Conservation (phyloP, 2,888 invertebrate genomes). For the Thereva nobilitata region DNA sequence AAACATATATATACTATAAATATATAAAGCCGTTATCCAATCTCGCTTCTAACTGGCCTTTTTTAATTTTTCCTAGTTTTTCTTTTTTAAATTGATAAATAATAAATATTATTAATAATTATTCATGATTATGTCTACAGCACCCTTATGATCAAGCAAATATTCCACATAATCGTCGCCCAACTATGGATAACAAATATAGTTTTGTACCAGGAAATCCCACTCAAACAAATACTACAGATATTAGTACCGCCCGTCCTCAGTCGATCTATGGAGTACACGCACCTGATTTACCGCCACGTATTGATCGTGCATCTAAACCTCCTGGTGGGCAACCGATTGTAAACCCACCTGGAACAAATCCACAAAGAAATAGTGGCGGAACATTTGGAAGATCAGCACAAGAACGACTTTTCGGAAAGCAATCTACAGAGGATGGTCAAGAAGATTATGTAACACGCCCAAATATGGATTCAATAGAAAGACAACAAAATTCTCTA, state of each 20-base stretch:
- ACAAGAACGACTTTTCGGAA: constrained; percentile 74
- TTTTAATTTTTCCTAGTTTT: constrained; percentile 9
- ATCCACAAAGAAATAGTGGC: constrained; percentile 41
- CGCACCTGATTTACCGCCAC: constrained; percentile 80
- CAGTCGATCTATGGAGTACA: constrained; percentile 62
- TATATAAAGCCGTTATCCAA: constrained; percentile 10
- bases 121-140: constrained; percentile 44
- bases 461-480: constrained; percentile 52
- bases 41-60: background rate
- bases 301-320: constrained; percentile 77
- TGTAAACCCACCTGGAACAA: constrained; percentile 64
- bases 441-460: constrained; percentile 57
- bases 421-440: constrained; percentile 52
- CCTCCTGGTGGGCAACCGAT: constrained; percentile 71
- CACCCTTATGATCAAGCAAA: constrained; percentile 57
- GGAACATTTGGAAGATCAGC: constrained; percentile 62
- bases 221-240: constrained; percentile 52
- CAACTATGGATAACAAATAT: constrained; percentile 66
- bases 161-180: constrained; percentile 53
- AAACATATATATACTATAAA: constrained; percentile 1
- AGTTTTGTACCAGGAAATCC: constrained; percentile 61
- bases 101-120: background rate
- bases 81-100: background rate
- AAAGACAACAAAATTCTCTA: constrained; percentile 53
- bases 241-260: constrained; percentile 50